phyloP scores from a whole-genome alignment of 2,888 invertebrate species.

The Chalcis sispes region DNA sequence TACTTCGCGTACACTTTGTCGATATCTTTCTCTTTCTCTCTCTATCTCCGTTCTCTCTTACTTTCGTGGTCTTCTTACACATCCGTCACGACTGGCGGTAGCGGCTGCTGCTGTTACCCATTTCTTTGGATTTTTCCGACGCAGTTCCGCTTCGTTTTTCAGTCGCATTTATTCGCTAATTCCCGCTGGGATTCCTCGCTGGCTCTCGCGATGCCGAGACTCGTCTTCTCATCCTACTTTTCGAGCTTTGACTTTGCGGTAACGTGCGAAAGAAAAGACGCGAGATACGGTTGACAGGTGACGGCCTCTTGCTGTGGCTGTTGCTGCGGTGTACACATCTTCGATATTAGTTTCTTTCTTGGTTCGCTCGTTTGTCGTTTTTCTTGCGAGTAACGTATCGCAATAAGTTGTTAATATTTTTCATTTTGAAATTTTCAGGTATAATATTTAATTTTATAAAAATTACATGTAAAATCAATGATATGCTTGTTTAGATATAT shows the following conservation, averaged over 20 bases:
- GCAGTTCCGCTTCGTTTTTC: slow-evolving; percentile 54
- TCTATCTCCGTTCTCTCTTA: not conserved
- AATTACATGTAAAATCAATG: too few relatives aligned
- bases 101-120: not conserved
- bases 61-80: not conserved
- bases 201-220: too few relatives aligned
- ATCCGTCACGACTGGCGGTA: not conserved
- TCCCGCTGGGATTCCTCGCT: slow-evolving; percentile 57
- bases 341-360: not conserved
- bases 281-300: not conserved
- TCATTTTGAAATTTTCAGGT: too few relatives aligned
- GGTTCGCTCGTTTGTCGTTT: not conserved
- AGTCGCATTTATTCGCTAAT: slow-evolving; percentile 60
- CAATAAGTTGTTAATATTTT: too few relatives aligned
- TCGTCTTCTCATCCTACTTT: too few relatives aligned
- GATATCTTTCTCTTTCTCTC: slow-evolving; percentile 8
- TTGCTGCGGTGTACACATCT: too few relatives aligned
- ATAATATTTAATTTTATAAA: too few relatives aligned
- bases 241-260: not conserved
- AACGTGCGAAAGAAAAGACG: not conserved
- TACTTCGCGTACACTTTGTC: slow-evolving; percentile 41
- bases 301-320: not conserved
- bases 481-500: too few relatives aligned
- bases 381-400: not conserved
- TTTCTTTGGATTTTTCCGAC: slow-evolving; percentile 22